Evolutionary conservation across 2,888 invertebrate genomes (phyloP), one percentile per base, ranked within the genome.

Genomic region (Arctia plantaginis): DNA sequence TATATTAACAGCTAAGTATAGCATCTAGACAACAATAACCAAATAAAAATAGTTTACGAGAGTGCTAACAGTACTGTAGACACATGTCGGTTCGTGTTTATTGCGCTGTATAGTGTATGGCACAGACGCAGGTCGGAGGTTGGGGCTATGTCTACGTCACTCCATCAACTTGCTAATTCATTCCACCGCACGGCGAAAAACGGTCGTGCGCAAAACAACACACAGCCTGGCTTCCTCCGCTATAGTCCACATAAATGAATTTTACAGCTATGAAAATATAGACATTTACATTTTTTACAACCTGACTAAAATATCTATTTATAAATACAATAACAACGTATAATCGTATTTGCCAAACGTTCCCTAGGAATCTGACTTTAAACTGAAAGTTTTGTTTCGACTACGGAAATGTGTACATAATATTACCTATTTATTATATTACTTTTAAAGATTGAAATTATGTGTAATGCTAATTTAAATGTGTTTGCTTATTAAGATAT

Each of bases 101-200:
- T 23, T 69, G 69, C 80, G 71, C n/a, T n/a, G n/a, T n/a, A n/a
- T n/a, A n/a, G 73, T 76, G 70, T 44, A 66, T 0, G 35, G 82
- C 80, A 82, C 82, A 74, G 77, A 78, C 86, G 83, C 84, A 87
- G 90, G 90, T 90, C 90, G 85, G 79, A 89, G 90, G 89, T 89
- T 86, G 79, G 74, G 78, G 77, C 84, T 80, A 69, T 64, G 79
- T 75, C 81, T 83, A 80, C 86, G 84, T 87, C 86, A 83, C 84
- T 87, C 70, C 80, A 89, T 90, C 87, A 87, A 88, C 86, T 86
- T 87, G 87, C 87, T 88, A 90, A 90, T 89, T 89, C 82, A 86
- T 86, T 82, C 84, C 77, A 80, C 79, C 81, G 78, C 27, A 41
- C 59, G 20, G 55, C 39, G 77, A 79, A 84, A 89, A 88, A 87